phyloP scores from a whole-genome alignment of 2,888 invertebrate species.

The Dione juno region DNA sequence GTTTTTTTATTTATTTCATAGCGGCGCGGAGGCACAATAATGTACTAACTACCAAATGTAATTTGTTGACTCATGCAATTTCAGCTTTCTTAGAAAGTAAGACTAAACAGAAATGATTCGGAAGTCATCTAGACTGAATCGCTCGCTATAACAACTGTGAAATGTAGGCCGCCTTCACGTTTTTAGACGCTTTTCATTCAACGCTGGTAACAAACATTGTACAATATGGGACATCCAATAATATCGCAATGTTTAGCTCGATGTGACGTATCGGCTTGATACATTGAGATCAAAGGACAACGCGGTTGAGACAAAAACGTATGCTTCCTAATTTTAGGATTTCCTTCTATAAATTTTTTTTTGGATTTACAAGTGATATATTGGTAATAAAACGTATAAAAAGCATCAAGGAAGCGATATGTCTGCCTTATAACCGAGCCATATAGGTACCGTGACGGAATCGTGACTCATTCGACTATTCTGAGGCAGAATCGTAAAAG shows the following conservation, averaged over 20 bases:
- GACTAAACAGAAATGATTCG: background rate
- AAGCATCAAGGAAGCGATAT: slow-evolving; percentile 21
- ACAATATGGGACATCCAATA: slow-evolving; percentile 25
- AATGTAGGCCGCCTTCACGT: slow-evolving; percentile 14
- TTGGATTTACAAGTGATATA: slow-evolving; percentile 22
- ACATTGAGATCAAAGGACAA: slow-evolving; percentile 17
- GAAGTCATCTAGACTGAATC: background rate
- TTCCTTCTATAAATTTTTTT: slow-evolving; percentile 16
- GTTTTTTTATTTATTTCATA: too few species aligned
- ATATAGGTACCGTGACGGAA: slow-evolving; percentile 9
- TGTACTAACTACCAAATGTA: background rate
- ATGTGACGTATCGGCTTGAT: background rate
- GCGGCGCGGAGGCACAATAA: too few species aligned
- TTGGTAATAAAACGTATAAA: slow-evolving; percentile 19
- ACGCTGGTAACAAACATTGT: background rate
- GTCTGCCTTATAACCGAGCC: slow-evolving; percentile 6
- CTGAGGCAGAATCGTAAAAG: slow-evolving; percentile 19
- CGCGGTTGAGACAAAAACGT: slow-evolving; percentile 21
- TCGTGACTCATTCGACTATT: slow-evolving; percentile 22
- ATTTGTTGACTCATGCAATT: background rate
- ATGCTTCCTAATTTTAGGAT: slow-evolving; percentile 21
- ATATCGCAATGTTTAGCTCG: slow-evolving; percentile 20
- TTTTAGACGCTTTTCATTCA: slow-evolving; percentile 12
- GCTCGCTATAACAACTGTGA: background rate
- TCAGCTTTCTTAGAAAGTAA: background rate